Evolutionary conservation across 1,140 invertebrate genomes (phyloP).

Genomic region (Drosophila rhopaloa): DNA sequence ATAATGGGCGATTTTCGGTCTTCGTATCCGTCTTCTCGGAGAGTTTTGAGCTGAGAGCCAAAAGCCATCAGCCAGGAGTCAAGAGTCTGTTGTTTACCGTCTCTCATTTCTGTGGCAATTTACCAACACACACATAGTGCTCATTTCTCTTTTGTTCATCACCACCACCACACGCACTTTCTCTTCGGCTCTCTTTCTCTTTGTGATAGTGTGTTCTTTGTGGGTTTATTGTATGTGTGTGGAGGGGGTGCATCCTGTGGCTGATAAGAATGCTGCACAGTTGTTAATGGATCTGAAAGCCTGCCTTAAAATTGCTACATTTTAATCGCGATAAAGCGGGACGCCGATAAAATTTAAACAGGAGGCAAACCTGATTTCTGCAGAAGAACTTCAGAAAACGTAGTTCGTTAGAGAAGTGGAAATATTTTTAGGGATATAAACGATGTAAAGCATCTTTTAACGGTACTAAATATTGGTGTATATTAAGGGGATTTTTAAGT

Average conservation of each 20-base stretch:
- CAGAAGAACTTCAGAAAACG: no score
- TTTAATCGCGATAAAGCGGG: slow-evolving; percentile 73
- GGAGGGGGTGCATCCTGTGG: slow-evolving; percentile 30
- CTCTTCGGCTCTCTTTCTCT: slow-evolving; percentile 37
- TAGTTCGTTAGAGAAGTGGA: no score
- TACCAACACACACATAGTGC: slow-evolving; percentile 12
- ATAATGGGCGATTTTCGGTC: slow-evolving; percentile 76
- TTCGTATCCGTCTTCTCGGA: slow-evolving; percentile 27
- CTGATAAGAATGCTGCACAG: slow-evolving; percentile 73
- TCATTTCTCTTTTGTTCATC: slow-evolving; percentile 28
- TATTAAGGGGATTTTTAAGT: no score
- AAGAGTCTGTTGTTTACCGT: slow-evolving; percentile 47
- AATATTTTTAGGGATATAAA: no score
- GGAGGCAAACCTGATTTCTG: not conserved
- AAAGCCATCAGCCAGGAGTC: slow-evolving; percentile 15
- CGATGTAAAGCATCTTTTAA: no score
- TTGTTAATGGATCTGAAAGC: slow-evolving; percentile 63
- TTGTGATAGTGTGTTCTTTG: slow-evolving; percentile 16
- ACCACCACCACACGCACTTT: slow-evolving; percentile 4
- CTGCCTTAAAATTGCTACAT: slow-evolving; percentile 61
- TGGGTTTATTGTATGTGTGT: slow-evolving; percentile 1
- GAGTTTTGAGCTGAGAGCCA: slow-evolving; percentile 21
- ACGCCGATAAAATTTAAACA: slow-evolving; percentile 47
- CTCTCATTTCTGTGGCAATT: slow-evolving; percentile 38
- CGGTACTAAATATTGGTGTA: no score